Conservation (phyloP, 2,113 vertebrate genomes). For the Murina feae region DNA sequence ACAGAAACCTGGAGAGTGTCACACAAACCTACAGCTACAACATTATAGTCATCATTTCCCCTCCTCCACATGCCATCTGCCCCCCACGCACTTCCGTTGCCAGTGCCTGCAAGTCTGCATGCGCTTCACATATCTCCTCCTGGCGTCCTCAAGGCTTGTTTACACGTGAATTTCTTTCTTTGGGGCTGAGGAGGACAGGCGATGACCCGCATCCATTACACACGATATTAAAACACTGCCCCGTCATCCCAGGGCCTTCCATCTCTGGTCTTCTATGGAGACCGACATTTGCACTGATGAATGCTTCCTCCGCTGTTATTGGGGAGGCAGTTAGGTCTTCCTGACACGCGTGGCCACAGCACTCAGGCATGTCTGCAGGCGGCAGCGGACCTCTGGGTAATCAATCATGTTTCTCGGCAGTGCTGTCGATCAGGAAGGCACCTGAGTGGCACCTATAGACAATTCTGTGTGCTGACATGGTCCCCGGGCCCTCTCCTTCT, state of each 20-base stretch:
- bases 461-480: background rate
- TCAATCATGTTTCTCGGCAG: constrained; percentile 32
- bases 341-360: background rate
- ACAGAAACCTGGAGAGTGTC: background rate
- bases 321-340: background rate
- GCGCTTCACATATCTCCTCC: background rate
- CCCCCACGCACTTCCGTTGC: background rate
- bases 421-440: constrained; percentile 41
- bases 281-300: background rate
- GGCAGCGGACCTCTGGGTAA: background rate
- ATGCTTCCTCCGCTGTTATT: background rate
- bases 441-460: constrained; percentile 33
- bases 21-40: background rate
- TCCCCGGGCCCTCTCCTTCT: background rate
- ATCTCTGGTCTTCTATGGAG: background rate
- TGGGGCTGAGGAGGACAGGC: background rate
- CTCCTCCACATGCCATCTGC: background rate
- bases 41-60: background rate
- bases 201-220: background rate
- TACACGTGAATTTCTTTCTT: background rate
- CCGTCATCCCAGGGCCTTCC: background rate
- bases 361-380: background rate
- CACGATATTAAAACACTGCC: background rate
- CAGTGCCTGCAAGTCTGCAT: background rate
- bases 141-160: background rate